phyloP scores from a whole-genome alignment of 2,113 vertebrate species.

The Hippopotamus amphibius region DNA sequence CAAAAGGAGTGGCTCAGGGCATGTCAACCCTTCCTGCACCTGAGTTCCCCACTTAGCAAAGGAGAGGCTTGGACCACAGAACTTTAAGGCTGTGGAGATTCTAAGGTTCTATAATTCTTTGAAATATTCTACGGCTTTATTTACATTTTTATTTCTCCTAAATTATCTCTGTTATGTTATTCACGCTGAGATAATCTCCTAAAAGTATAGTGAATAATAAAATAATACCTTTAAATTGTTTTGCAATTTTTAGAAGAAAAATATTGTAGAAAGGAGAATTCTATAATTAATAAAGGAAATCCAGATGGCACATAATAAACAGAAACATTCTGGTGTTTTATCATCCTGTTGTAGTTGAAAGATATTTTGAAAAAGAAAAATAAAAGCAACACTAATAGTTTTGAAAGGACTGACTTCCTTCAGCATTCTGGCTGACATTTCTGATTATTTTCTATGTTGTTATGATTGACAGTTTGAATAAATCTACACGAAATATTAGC shows the following conservation, averaged over 20 bases:
- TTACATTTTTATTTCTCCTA: constrained; percentile 35
- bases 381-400: constrained; percentile 62
- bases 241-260: constrained; percentile 59
- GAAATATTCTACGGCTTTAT: neutral
- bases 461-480: constrained; percentile 74
- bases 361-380: constrained; percentile 71
- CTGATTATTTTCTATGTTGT: constrained; percentile 58
- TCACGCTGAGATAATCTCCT: neutral
- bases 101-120: constrained; percentile 7
- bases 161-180: neutral
- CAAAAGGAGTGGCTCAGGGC: neutral
- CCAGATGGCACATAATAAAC: constrained; percentile 74
- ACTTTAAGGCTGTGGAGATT: neutral
- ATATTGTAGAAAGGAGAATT: constrained; percentile 56
- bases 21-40: neutral
- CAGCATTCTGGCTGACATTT: constrained; percentile 54
- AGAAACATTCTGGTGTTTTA: constrained; percentile 72
- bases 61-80: neutral
- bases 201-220: constrained; percentile 9
- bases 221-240: constrained; percentile 58
- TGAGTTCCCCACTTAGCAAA: neutral
- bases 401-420: constrained; percentile 40
- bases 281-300: constrained; percentile 74
- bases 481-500: constrained; percentile 62
- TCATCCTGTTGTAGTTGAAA: constrained; percentile 66